Base-by-base conservation (phyloP, 2,797 vertebrate species). In the Anniella stebbinsi region DNA sequence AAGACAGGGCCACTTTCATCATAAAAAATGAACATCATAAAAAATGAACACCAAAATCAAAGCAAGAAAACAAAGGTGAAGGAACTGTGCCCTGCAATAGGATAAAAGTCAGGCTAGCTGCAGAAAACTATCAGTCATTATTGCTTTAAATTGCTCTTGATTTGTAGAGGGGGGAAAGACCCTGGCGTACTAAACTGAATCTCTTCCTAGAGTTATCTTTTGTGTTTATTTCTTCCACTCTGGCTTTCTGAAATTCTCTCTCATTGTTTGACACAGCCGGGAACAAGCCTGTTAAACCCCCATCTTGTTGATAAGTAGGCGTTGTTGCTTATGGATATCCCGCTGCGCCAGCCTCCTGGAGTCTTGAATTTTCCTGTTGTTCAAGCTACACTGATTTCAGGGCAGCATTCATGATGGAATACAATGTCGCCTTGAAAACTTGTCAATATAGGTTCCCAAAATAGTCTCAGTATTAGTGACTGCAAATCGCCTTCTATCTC, bases 281-380 rank as follows among this genome's bases (percentile, higher is more conserved):
- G 87, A 96, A 91, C 92, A 94, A 94, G 93, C 90, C 95, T 93
- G 95, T 93, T 96, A 96, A 93, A 89, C 92, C 95, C 91, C 87
- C 86, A 78, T 91, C 92, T 96, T 12, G 94, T 93, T 97, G 97
- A 96, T 97, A 97, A 96, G 96, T 92, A 96, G 96, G 96, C 77
- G 76, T 96, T 94, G 96, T 88, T 96, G 92, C 96, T 98, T 94
- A 94, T 94, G 96, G 96, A 95, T 95, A 96, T 95, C 97, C 97
- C 96, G 96, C 96, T 97, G 97, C 77, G 95, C 76, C 92, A 66
- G 89, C 91, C 95, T 96, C 96, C 94, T 0, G 72, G 91, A 94
- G 94, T 93, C 94, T 95, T 92, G 95, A 95, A 95, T 97, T 97
- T 96, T 97, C 96, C 94, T 92, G 96, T 97, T 97, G 96, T 97